These are phyloP conservation scores for Chondrilla cf. caribensis DNA, from an alignment of 37 sponge, comb jelly and placozoan genomes.

Conservation along the genomic window DNA sequence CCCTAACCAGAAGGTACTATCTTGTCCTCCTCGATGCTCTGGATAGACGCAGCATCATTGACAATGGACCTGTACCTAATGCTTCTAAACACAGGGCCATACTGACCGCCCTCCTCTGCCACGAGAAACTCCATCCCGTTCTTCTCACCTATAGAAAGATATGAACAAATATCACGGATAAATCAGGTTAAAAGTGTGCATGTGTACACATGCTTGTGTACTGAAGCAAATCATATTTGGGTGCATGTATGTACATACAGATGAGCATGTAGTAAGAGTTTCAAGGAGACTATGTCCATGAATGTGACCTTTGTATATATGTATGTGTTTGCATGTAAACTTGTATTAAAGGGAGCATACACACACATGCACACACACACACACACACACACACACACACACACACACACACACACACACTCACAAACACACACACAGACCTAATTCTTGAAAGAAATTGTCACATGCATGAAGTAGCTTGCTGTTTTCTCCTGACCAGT, in stretches of 20 bases:
- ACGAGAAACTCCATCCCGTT: slow-evolving; percentile 26
- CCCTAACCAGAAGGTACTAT: slow-evolving; percentile 60
- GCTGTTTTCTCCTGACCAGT: slow-evolving; percentile 27
- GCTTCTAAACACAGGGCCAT: slow-evolving; percentile 23
- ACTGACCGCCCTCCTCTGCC: slow-evolving; percentile 42
- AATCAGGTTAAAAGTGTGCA: too few relatives aligned
- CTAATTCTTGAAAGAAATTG: slow-evolving; percentile 27
- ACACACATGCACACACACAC: not conserved
- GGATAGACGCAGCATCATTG: slow-evolving; percentile 49
- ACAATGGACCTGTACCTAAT: slow-evolving; percentile 54
- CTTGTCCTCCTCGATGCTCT: slow-evolving; percentile 45
- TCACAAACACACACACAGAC: slow-evolving; percentile 22
- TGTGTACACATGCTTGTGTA: not conserved
- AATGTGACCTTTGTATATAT: not conserved
- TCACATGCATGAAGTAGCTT: slow-evolving; percentile 39
- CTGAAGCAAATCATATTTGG: not conserved
- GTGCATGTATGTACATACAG: slow-evolving; percentile 11
- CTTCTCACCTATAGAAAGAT: not conserved
- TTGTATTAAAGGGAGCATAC: not conserved
- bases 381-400: too few relatives aligned
- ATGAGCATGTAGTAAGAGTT: not conserved
- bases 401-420: not conserved
- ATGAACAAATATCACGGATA: not conserved
- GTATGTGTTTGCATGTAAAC: not conserved
- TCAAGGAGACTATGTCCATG: not conserved